Evolutionary conservation across 1,140 invertebrate species (phyloP).

Genomic region (Diorhabda carinulata): DNA sequence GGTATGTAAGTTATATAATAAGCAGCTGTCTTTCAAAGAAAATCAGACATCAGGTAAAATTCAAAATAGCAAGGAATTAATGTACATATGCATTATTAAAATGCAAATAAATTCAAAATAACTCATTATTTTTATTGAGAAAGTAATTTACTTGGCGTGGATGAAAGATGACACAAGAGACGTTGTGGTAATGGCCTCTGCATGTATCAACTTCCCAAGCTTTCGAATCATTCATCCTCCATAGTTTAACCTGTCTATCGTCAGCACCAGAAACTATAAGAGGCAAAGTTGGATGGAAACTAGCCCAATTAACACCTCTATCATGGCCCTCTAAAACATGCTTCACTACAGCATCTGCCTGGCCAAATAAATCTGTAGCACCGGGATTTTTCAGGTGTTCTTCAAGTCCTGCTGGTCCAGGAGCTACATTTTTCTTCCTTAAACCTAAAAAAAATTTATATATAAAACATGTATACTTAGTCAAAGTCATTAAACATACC

Average conservation of each 20-base stretch:
- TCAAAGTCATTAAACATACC: constrained; percentile 45
- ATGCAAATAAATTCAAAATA: no score
- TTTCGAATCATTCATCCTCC: constrained; percentile 98
- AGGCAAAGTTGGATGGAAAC: constrained; percentile 92
- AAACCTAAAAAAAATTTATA: constrained; percentile 55
- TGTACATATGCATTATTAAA: no score
- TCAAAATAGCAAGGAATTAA: no score
- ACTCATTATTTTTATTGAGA: no score
- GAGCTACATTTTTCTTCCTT: constrained; percentile 96
- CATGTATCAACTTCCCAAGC: constrained; percentile 99
- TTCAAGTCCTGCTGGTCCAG: constrained; percentile 84
- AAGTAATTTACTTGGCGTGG: constrained; percentile 66
- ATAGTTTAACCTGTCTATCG: constrained; percentile 95
- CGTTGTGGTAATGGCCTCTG: constrained; percentile 98
- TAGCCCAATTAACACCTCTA: constrained; percentile 97
- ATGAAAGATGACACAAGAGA: constrained; percentile 97
- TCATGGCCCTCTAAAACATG: constrained; percentile 97
- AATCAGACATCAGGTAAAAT: no score
- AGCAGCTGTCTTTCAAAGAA: no score
- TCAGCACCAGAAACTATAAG: constrained; percentile 97
- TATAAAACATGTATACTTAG: background rate
- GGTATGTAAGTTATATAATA: no score
- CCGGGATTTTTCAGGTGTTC: constrained; percentile 85
- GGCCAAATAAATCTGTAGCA: constrained; percentile 92
- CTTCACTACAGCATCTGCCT: constrained; percentile 96